Evolutionary conservation across 2,113 vertebrate species (phyloP), one percentile per base, ranked within the genome.

Genomic region (Raja brachyura): DNA sequence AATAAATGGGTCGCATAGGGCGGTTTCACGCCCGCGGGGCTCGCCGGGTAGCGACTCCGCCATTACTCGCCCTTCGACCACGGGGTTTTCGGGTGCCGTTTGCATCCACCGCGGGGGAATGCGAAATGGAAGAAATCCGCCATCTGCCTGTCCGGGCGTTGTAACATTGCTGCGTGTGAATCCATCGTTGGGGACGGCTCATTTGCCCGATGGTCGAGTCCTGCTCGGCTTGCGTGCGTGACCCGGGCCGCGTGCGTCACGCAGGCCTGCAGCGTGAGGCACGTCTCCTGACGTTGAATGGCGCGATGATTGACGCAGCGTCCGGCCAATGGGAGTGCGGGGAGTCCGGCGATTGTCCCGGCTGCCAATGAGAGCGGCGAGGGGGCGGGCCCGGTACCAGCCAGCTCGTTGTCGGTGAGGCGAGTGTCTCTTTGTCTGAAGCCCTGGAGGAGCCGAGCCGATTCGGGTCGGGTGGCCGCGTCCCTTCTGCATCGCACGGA

Each of bases 341-440:
- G n/a, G 75, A 10, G 2, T n/a, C n/a, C 75, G 75, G n/a, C n/a
- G 75, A 77, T 31, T 33, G 75, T 33, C n/a, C n/a, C 39, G 0
- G n/a, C 75, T 3, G 25, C 75, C 75, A 77, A 77, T 77, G 75
- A 31, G 10, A 4, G 75, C 28, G 0, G 75, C n/a, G n/a, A 3
- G 75, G 75, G 75, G 75, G n/a, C n/a, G 75, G n/a, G 13, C 0
- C 75, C 10, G 9, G 75, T n/a, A 10, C 75, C 28, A 4, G 75
- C n/a, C n/a, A 77, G 75, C 75, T 33, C 28, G n/a, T n/a, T 33
- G 75, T 31, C n/a, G n/a, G 2, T 77, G 75, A 13, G 75, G n/a
- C 75, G n/a, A 77, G n/a, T 77, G 75, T 77, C 75, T 77, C 75
- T 77, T 77, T 77, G 75, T 77, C 75, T 77, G n/a, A 33, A 77